These are phyloP conservation scores for Pao palembangensis DNA, from an alignment of 2,113 vertebrate species.

Conservation along the genomic window DNA sequence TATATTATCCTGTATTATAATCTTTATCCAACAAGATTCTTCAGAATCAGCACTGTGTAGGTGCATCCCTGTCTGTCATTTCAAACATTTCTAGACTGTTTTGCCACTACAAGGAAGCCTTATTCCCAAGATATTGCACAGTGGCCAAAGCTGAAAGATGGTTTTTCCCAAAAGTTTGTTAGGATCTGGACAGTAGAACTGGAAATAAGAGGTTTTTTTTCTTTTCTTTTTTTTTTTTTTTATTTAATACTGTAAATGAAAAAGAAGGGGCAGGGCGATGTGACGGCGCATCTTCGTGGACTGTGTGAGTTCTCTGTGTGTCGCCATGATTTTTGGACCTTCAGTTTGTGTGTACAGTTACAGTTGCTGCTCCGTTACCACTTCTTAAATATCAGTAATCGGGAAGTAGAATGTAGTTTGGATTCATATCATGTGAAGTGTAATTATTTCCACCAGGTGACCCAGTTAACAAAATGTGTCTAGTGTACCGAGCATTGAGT, in stretches of 20 bases:
- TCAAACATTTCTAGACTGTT: constrained; percentile 30
- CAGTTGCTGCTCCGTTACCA: constrained; percentile 31
- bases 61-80: neutral
- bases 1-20: neutral
- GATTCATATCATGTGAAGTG: constrained; percentile 15
- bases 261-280: constrained; percentile 8
- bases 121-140: constrained; percentile 53
- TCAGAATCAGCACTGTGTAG: neutral
- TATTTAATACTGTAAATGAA: constrained; percentile 30
- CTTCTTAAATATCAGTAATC: constrained; percentile 22
- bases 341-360: constrained; percentile 48
- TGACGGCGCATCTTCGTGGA: constrained; percentile 32
- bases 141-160: constrained; percentile 33
- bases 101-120: constrained; percentile 51
- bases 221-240: constrained; percentile 1
- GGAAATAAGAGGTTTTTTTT: constrained; percentile 1
- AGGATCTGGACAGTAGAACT: constrained; percentile 27
- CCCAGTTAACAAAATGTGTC: constrained; percentile 2
- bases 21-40: neutral
- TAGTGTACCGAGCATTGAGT: constrained; percentile 39
- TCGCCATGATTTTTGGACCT: constrained; percentile 48
- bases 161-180: constrained; percentile 17
- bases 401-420: constrained; percentile 29
- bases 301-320: constrained; percentile 34
- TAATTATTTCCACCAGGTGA: constrained; percentile 2